phyloP scores from a whole-genome alignment of 35 echinoderm and acorn worm genomes.

The Holothuria glaberrima region DNA sequence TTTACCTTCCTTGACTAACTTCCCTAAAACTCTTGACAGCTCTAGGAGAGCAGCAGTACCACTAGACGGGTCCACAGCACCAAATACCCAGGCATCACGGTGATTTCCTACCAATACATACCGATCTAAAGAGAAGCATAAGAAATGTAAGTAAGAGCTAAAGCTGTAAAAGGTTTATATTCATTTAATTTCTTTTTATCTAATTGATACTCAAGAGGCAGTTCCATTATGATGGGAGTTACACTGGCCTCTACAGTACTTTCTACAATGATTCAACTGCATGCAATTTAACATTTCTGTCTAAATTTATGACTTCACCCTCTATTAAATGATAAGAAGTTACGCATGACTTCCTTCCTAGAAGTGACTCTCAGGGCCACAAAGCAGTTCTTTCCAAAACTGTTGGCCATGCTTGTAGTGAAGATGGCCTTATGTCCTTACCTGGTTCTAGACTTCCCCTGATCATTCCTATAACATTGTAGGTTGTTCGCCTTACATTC shows the following conservation, averaged over 20 bases:
- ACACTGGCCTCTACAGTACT: too few relatives aligned
- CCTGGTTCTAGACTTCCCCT: constrained; percentile 85
- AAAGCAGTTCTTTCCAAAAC: too few relatives aligned
- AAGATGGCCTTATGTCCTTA: not conserved
- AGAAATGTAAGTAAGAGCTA: not conserved
- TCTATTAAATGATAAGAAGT: too few relatives aligned
- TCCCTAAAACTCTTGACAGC: constrained; percentile 73
- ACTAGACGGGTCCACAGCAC: constrained; percentile 92
- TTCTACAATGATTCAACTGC: too few relatives aligned
- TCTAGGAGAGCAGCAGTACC: constrained; percentile 88
- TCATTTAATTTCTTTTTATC: not conserved
- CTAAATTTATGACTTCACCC: too few relatives aligned
- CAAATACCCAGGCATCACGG: constrained; percentile 91
- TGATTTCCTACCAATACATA: constrained; percentile 91
- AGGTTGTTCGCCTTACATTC: constrained; percentile 58
- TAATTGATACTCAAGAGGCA: too few relatives aligned
- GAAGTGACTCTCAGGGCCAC: too few relatives aligned
- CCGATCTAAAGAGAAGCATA: constrained; percentile 62
- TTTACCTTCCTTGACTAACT: constrained; percentile 71
- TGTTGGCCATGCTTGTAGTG: too few relatives aligned
- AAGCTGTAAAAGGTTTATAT: not conserved
- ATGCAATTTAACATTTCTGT: too few relatives aligned
- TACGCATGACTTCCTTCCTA: too few relatives aligned
- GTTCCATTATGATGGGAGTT: too few relatives aligned
- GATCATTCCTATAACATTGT: constrained; percentile 88